Evolutionary conservation across 2,113 vertebrate genomes (phyloP).

Genomic region (Lontra canadensis): DNA sequence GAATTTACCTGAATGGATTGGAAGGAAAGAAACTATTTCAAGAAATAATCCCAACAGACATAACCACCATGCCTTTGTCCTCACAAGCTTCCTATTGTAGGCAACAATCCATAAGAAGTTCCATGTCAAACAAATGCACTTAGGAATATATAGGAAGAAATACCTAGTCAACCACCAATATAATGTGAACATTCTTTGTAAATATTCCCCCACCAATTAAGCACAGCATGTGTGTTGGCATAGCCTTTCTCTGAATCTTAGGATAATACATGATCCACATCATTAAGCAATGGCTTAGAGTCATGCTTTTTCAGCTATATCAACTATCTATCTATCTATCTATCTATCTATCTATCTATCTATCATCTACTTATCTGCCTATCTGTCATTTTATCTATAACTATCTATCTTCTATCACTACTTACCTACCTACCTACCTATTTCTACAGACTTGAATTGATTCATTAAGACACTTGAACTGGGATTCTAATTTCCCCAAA

Average conservation of each 20-base stretch:
- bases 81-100: background rate
- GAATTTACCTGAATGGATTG: background rate
- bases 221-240: background rate
- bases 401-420: no score
- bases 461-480: background rate
- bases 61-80: background rate
- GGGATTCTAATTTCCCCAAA: constrained; percentile 9
- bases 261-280: background rate
- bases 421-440: background rate
- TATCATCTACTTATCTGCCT: background rate
- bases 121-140: background rate
- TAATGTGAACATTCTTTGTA: background rate
- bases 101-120: background rate
- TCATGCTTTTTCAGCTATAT: background rate
- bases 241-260: background rate
- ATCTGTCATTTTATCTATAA: background rate
- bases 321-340: background rate
- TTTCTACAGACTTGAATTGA: background rate
- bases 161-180: no score
- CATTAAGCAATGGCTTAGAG: background rate
- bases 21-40: background rate
- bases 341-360: no score
- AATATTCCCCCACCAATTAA: background rate
- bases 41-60: background rate
- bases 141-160: background rate